phyloP scores from a whole-genome alignment of 30 jellyfish, hydroid and myxozoan genomes.

The Aurelia aurita complex sp. Pacific region DNA sequence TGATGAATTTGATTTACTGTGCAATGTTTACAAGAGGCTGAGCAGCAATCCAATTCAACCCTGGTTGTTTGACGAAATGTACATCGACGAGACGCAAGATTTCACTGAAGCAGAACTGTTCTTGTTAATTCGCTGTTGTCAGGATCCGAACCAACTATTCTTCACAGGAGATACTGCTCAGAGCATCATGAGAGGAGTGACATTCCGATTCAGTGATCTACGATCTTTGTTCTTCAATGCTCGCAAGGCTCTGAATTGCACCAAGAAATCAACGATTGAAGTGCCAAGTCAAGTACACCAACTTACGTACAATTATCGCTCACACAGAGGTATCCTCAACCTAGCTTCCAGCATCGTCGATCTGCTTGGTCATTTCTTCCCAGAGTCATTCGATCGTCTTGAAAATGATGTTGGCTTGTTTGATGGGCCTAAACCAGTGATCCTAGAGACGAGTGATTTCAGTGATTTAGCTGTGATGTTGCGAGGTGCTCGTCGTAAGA shows the following conservation, averaged over 20 bases:
- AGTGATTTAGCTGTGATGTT: slow-evolving; percentile 81
- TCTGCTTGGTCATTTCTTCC: slow-evolving; percentile 63
- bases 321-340: slow-evolving; percentile 81
- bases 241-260: slow-evolving; percentile 24
- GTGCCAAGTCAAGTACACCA: slow-evolving; percentile 75
- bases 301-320: slow-evolving; percentile 83
- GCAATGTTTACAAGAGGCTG: slow-evolving; percentile 70
- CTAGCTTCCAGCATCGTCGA: slow-evolving; percentile 75
- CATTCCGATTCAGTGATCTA: slow-evolving; percentile 88
- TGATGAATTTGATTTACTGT: slow-evolving; percentile 76
- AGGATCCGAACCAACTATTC: slow-evolving; percentile 76
- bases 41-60: slow-evolving; percentile 27
- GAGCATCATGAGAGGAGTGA: slow-evolving; percentile 84
- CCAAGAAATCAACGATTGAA: slow-evolving; percentile 26
- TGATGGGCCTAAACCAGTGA: slow-evolving; percentile 94
- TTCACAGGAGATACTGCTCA: slow-evolving; percentile 97
- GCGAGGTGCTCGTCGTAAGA: slow-evolving; percentile 79
- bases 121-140: slow-evolving; percentile 70
- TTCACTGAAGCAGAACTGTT: slow-evolving; percentile 87
- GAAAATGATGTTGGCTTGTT: slow-evolving; percentile 80
- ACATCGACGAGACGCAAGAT: slow-evolving; percentile 93
- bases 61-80: slow-evolving; percentile 80
- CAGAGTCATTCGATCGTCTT: slow-evolving; percentile 80
- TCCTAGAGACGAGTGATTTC: slow-evolving; percentile 71
- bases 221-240: slow-evolving; percentile 67